Evolutionary conservation across 2,888 invertebrate genomes (phyloP), one percentile per base, ranked within the genome.

Genomic region (Agrochola circellaris): DNA sequence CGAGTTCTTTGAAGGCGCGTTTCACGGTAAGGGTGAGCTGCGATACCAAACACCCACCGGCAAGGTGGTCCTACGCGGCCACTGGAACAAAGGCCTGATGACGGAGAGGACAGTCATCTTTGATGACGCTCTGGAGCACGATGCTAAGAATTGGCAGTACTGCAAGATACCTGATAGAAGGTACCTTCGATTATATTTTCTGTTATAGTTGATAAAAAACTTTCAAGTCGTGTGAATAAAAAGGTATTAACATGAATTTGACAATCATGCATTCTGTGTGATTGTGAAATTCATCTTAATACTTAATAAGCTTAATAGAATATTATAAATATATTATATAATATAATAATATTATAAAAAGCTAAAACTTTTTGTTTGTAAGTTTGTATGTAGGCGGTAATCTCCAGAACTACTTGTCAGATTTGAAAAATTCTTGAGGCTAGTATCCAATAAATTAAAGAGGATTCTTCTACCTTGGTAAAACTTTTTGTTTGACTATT

Each of bases 101-200:
- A 51, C 23, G 4, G 26, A 60, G 15, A 60, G 23, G 15, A 20
- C 26, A 15, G 0, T 80, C 17, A 2, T 74, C 26, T 58, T 80
- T 51, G 26, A 68, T 20, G 64, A 9, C 2, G 7, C 2, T 15
- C 11, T 69, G 34, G 68, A 80, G 6, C 54, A 80, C n/a, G 42
- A 69, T 13, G 34, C 38, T 6, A 0, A 64, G 0, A 1, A 60
- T n/a, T 80, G 79, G 79, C 13, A 45, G 2, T 80, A 80, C 34
- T 80, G 80, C 64, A 54, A 15, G 64, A 80, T 65, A 54, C 79
- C 80, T 65, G 81, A 80, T 48, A 80, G 79, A 74, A 80, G 79
- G 79, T 80, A 67, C 30, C 51, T 51, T 51, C 23, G 23, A 9
- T 67, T 51, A 51, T 11, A 11, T n/a, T 2, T 30, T 51, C 30